Evolutionary conservation across 2,113 vertebrate species (phyloP).

Genomic region (cattle (Bos taurus)): DNA sequence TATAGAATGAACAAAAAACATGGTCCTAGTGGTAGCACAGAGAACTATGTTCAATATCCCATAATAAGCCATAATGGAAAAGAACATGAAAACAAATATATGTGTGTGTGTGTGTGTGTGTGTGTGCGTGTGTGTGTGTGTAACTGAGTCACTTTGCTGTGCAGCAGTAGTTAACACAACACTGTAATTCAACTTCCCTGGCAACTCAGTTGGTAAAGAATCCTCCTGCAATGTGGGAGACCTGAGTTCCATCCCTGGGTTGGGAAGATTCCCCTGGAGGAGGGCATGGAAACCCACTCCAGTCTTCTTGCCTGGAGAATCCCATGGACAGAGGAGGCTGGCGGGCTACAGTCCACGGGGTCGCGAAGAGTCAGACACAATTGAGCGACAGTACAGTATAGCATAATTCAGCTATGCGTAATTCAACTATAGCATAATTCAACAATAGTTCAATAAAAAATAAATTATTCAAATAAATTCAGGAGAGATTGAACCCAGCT

Average conservation of each 20-base stretch:
- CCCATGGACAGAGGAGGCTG: neutral
- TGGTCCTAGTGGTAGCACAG: neutral
- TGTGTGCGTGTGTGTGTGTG: neutral
- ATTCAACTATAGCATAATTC: neutral
- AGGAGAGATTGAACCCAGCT: neutral
- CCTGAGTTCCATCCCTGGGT: neutral
- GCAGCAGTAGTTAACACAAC: neutral
- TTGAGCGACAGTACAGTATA: neutral
- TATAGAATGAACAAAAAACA: neutral
- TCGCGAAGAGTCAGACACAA: neutral
- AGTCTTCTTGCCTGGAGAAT: neutral
- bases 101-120: neutral
- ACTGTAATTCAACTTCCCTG: neutral
- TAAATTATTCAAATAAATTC: neutral
- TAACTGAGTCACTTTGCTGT: neutral
- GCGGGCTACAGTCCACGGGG: neutral
- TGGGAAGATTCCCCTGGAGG: neutral
- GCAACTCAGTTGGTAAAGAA: neutral
- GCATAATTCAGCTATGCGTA: neutral
- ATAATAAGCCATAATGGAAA: neutral
- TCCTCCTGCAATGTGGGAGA: neutral
- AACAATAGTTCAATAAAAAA: neutral
- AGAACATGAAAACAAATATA: neutral
- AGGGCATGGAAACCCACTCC: neutral
- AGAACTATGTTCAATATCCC: neutral